Percentiles rank a stretch among this genome's conserved stretches.
Evolutionary conservation across 2,888 invertebrate genomes (phyloP).

Genomic region (Aleiodes testaceus): DNA sequence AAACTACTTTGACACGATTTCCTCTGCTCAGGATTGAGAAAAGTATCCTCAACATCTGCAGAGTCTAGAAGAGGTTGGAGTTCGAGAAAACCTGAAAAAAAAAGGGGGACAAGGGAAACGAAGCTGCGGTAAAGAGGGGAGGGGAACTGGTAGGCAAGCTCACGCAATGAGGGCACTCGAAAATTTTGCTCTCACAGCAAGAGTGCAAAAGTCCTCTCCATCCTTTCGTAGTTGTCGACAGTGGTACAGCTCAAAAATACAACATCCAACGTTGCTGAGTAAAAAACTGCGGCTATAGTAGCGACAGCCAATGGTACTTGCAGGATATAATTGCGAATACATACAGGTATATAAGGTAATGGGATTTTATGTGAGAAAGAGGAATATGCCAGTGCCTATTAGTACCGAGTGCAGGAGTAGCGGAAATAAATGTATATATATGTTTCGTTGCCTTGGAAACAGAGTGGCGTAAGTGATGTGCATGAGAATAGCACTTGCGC

Average conservation of each 20-base stretch:
- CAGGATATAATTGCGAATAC: conserved; percentile 63
- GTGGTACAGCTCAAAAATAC: background rate
- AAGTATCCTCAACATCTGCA: conserved; percentile 23
- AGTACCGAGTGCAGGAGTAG: conserved; percentile 40
- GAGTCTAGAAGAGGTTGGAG: conserved; percentile 13
- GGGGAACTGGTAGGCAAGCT: conserved; percentile 18
- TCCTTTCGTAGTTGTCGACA: conserved; percentile 23
- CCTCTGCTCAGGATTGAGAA: conserved; percentile 9
- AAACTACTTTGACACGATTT: conserved; percentile 30
- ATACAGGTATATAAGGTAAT: conserved; percentile 38
- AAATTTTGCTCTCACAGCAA: conserved; percentile 42
- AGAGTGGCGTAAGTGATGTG: too few relatives aligned
- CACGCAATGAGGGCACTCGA: conserved; percentile 42
- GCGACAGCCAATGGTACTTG: conserved; percentile 54
- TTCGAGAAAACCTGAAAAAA: conserved; percentile 35
- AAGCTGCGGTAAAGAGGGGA: conserved; percentile 29
- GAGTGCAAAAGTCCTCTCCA: conserved; percentile 41
- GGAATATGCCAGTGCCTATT: conserved; percentile 44
- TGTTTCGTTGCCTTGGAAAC: too few relatives aligned
- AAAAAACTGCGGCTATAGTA: conserved; percentile 16
- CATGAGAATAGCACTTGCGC: too few relatives aligned
- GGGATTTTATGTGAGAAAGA: conserved; percentile 2
- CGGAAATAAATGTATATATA: conserved; percentile 27
- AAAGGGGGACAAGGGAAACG: conserved; percentile 27
- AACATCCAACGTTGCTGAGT: background rate